A percentile compares a stretch with the other conserved stretches of the same genome.
phyloP scores from a whole-genome alignment of 2,113 vertebrate genomes.

The Bothrops jararaca region DNA sequence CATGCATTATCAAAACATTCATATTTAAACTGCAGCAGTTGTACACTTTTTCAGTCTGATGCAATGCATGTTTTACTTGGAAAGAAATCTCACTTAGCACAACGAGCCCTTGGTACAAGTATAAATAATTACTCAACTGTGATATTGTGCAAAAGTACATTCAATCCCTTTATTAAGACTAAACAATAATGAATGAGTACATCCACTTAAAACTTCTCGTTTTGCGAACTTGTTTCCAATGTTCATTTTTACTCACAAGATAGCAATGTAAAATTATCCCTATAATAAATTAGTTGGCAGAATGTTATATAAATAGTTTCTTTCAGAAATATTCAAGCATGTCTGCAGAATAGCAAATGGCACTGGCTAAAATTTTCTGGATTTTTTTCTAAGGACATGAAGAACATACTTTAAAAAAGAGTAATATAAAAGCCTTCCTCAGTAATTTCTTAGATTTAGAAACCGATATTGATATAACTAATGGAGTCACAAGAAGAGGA shows the following conservation, averaged over 20 bases:
- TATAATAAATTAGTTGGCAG: background rate
- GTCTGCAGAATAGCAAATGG: background rate
- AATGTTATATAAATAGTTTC: background rate
- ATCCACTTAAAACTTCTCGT: background rate
- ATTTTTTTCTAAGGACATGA: background rate
- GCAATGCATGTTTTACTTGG: background rate
- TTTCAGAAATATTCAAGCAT: background rate
- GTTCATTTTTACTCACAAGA: background rate
- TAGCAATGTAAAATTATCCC: background rate
- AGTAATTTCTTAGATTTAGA: background rate
- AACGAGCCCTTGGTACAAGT: background rate
- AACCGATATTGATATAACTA: background rate
- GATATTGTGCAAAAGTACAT: background rate
- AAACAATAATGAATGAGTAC: background rate
- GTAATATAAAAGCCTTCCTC: background rate
- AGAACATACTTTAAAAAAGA: background rate
- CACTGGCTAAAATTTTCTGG: background rate
- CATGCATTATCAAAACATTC: background rate
- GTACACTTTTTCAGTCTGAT: background rate
- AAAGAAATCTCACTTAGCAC: background rate
- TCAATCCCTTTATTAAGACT: background rate
- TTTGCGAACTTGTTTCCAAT: background rate
- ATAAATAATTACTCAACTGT: background rate
- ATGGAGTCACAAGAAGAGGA: constrained; percentile 5
- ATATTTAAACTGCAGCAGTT: background rate